Base-by-base conservation (phyloP, 2,888 invertebrate species). In the Blastobasis adustella region DNA sequence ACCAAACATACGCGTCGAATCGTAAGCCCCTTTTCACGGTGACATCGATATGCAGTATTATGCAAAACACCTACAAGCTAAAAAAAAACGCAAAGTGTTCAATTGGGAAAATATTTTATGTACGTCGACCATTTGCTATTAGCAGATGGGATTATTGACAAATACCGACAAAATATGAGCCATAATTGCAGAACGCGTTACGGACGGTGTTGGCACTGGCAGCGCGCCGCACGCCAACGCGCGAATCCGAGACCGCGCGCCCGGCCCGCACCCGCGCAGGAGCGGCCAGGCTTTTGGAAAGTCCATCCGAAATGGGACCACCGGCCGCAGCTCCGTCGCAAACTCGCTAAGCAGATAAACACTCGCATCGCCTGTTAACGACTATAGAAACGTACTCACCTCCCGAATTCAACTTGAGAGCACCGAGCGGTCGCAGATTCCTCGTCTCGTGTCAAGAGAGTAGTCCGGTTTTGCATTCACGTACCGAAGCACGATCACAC, bases 391-490 rank as follows among this genome's bases (percentile, higher is more conserved):
- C 59, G 60, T 53, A 76, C 85, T 83, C 60, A 87, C 87, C 85
- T 78, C 69, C 68, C 67, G 62, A 65, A 73, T 76, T 67, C 23
- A 23, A 70, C 62, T 66, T 63, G 65, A 72, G 73, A 80, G 64
- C 65, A 76, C 74, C 73, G 65, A 69, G 58, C 60, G 64, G 73
- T 59, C 63, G 70, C 61, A 72, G 80, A 73, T 78, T 77, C 77
- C 75, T 73, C 62, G 70, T 76, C 73, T 78, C 65, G 76, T 79
- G 73, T 74, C 67, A 78, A 78, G 78, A 80, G 78, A 79, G 77
- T 70, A 79, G 82, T 85, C 85, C 87, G 86, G 82, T 82, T 86
- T 84, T 76, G 84, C 80, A 86, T 83, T 82, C 85, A 87, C 82
- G 83, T 83, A 79, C 79, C 80, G 79, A 74, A 76, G 79, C 84